Percentiles rank a stretch among this genome's conserved stretches.
phyloP scores from a whole-genome alignment of 2,888 invertebrate species.

The Napeogenes sylphis region DNA sequence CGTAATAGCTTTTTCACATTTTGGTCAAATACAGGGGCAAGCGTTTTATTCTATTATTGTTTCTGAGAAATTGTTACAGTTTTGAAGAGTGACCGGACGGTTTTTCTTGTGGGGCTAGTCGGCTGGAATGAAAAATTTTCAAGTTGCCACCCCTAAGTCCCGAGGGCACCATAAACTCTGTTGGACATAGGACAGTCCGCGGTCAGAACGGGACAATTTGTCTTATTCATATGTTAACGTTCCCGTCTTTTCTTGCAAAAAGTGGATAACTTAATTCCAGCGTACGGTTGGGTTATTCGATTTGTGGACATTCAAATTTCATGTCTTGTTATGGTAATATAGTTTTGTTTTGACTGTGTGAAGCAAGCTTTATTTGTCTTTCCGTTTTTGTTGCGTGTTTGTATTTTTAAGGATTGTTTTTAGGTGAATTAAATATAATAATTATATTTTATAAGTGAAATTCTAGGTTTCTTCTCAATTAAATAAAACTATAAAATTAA shows the following conservation, averaged over 20 bases:
- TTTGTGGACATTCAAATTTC: conserved; percentile 76
- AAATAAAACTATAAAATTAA: too few species aligned
- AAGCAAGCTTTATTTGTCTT: too few species aligned
- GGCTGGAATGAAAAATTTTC: conserved; percentile 77
- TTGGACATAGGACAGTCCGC: conserved; percentile 58
- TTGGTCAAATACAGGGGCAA: conserved; percentile 56
- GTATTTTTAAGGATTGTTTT: too few species aligned
- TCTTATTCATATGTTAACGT: conserved; percentile 79
- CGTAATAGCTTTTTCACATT: conserved; percentile 68
- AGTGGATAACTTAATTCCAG: conserved; percentile 75
- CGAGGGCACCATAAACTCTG: conserved; percentile 74
- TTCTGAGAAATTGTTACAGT: conserved; percentile 77
- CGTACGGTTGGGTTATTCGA: conserved; percentile 64
- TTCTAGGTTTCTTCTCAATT: too few species aligned
- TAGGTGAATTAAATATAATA: too few species aligned
- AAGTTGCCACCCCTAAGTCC: conserved; percentile 69
- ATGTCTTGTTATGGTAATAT: conserved; percentile 75
- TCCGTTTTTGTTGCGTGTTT: too few species aligned
- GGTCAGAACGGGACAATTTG: conserved; percentile 74
- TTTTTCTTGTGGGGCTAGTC: conserved; percentile 68
- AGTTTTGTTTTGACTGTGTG: conserved; percentile 46
- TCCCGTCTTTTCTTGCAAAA: conserved; percentile 76
- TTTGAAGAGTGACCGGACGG: conserved; percentile 76
- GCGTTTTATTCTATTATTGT: conserved; percentile 73
- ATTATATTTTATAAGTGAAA: too few species aligned